phyloP scores from a whole-genome alignment of 2,888 invertebrate genomes.

The Bimastos eiseni region DNA sequence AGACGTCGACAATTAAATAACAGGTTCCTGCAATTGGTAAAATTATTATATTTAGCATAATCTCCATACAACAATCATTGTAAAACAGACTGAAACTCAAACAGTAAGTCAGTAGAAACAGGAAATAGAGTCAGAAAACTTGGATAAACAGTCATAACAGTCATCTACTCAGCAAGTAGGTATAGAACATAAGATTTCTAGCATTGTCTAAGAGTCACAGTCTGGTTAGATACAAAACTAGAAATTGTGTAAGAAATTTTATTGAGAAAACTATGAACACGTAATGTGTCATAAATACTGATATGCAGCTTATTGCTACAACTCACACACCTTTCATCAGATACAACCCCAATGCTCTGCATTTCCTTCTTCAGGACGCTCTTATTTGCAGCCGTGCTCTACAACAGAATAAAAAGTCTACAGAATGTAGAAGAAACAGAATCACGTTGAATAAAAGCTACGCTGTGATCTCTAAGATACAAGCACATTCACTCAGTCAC shows the following conservation, averaged over 20 bases:
- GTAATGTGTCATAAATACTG: neutral
- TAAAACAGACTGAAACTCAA: neutral
- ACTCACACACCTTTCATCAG: conserved; percentile 47
- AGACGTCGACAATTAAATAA: no score
- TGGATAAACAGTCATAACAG: neutral
- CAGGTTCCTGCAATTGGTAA: no score
- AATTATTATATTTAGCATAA: no score
- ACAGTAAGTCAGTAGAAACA: neutral
- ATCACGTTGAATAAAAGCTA: neutral
- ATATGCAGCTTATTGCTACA: neutral
- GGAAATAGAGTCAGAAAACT: neutral
- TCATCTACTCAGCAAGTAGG: neutral
- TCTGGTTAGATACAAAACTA: neutral
- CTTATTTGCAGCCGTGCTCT: conserved; percentile 55
- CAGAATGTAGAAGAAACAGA: neutral
- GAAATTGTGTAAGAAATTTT: neutral
- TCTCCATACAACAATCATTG: neutral
- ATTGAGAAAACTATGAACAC: neutral
- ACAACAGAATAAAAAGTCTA: conserved; percentile 25
- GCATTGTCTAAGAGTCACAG: neutral
- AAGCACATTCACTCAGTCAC: neutral
- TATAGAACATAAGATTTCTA: neutral
- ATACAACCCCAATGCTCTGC: conserved; percentile 48
- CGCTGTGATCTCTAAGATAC: neutral
- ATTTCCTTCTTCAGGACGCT: conserved; percentile 53